Conservation (phyloP, 1,140 invertebrate species). For the Teleogryllus occipitalis region DNA sequence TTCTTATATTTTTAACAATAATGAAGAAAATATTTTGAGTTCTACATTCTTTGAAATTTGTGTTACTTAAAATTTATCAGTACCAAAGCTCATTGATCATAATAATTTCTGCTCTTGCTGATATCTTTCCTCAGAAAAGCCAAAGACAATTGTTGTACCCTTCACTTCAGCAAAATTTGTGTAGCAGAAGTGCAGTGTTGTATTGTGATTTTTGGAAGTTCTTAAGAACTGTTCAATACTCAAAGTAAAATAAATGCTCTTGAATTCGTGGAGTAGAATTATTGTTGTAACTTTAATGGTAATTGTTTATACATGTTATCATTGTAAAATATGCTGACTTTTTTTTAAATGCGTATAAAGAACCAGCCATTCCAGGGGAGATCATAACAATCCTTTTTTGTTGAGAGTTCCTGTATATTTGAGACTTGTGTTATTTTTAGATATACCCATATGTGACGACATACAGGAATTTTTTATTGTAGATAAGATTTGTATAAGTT, state of each 20-base stretch:
- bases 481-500: too few species aligned
- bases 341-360: background rate
- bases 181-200: background rate
- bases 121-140: background rate
- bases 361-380: background rate
- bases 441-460: too few species aligned
- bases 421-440: too few species aligned
- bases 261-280: background rate
- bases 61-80: too few species aligned
- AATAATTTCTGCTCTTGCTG: background rate
- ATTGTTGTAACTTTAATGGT: background rate
- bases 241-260: background rate
- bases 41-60: too few species aligned
- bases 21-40: too few species aligned
- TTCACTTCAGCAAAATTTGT: background rate
- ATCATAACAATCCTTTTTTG: background rate
- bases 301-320: background rate
- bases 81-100: background rate
- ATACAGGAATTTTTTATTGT: too few species aligned
- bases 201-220: slow-evolving; percentile 2
- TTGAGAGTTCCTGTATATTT: too few species aligned
- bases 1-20: too few species aligned
- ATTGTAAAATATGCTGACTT: background rate
- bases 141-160: background rate
- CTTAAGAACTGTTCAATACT: slow-evolving; percentile 5